A percentile compares a stretch with the other conserved stretches of the same genome.
These are phyloP conservation scores for Cathartes aura DNA, from an alignment of 2,113 vertebrate species.

Conservation along the genomic window DNA sequence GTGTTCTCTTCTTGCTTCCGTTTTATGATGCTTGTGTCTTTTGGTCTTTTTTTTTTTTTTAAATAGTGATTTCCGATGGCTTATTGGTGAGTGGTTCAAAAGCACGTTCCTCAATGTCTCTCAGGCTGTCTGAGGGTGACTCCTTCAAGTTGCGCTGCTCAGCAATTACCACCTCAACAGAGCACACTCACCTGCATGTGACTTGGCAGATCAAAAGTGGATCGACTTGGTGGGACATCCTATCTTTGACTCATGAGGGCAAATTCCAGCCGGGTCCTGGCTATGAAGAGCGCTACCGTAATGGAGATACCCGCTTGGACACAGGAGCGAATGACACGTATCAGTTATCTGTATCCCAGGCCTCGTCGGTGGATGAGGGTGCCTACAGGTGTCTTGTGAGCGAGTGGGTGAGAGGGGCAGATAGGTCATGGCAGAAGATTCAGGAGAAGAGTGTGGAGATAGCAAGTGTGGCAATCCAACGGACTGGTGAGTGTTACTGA, in stretches of 20 bases:
- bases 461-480: slow-evolving; percentile 79
- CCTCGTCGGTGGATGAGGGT: slow-evolving; percentile 77
- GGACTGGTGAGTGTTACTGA: slow-evolving; percentile 79
- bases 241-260: slow-evolving; percentile 84
- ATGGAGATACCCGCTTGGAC: slow-evolving; percentile 83
- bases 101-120: neutral
- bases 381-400: slow-evolving; percentile 85
- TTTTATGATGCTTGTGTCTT: neutral
- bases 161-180: slow-evolving; percentile 66
- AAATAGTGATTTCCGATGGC: slow-evolving; percentile 85
- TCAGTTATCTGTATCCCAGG: slow-evolving; percentile 78
- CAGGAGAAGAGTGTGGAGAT: slow-evolving; percentile 85
- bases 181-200: slow-evolving; percentile 88
- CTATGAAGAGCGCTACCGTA: slow-evolving; percentile 80
- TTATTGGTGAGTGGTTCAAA: slow-evolving; percentile 76
- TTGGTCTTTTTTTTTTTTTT: neutral
- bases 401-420: slow-evolving; percentile 86
- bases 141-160: slow-evolving; percentile 86
- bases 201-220: slow-evolving; percentile 84
- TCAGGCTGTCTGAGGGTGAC: slow-evolving; percentile 82
- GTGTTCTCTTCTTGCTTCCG: neutral
- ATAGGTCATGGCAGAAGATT: slow-evolving; percentile 85
- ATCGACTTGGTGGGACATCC: slow-evolving; percentile 55
- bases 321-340: slow-evolving; percentile 79
- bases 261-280: slow-evolving; percentile 71